Percentiles rank a stretch among this genome's conserved stretches.
These are phyloP conservation scores for Trichomycterus rosablanca DNA, from an alignment of 2,113 vertebrate species.

Conservation along the genomic window DNA sequence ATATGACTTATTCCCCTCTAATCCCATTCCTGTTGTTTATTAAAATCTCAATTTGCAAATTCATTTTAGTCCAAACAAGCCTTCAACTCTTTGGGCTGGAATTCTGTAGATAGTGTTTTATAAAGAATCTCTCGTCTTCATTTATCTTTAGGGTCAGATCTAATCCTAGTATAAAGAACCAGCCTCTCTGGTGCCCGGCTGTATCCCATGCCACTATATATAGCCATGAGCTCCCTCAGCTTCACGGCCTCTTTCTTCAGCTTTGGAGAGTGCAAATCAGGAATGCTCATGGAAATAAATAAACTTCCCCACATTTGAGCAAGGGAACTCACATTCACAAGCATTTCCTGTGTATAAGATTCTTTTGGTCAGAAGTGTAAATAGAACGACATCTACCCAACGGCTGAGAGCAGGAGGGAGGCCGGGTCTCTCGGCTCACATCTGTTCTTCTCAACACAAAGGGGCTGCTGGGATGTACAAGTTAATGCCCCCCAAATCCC, in stretches of 20 bases:
- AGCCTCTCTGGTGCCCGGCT: slow-evolving; percentile 30
- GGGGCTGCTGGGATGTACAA: slow-evolving; percentile 29
- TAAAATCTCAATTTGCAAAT: no score
- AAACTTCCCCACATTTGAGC: slow-evolving; percentile 89
- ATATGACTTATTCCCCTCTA: no score
- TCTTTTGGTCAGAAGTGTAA: slow-evolving; percentile 66
- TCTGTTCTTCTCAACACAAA: slow-evolving; percentile 36
- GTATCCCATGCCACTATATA: slow-evolving; percentile 79
- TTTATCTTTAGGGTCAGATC: slow-evolving; percentile 17
- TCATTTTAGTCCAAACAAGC: no score
- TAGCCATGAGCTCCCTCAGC: slow-evolving; percentile 71
- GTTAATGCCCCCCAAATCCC: not conserved
- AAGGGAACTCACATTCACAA: slow-evolving; percentile 70
- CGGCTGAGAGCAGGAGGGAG: slow-evolving; percentile 40
- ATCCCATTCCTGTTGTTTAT: no score
- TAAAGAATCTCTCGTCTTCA: not conserved
- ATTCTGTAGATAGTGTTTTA: no score
- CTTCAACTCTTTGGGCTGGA: no score
- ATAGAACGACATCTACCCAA: slow-evolving; percentile 62
- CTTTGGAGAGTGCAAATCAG: slow-evolving; percentile 82
- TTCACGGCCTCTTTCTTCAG: slow-evolving; percentile 59
- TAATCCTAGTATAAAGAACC: slow-evolving; percentile 19
- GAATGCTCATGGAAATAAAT: slow-evolving; percentile 96
- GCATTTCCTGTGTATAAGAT: slow-evolving; percentile 73
- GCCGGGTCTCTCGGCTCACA: slow-evolving; percentile 29